phyloP scores from a whole-genome alignment of 2,113 vertebrate species.

The Istiophorus platypterus region DNA sequence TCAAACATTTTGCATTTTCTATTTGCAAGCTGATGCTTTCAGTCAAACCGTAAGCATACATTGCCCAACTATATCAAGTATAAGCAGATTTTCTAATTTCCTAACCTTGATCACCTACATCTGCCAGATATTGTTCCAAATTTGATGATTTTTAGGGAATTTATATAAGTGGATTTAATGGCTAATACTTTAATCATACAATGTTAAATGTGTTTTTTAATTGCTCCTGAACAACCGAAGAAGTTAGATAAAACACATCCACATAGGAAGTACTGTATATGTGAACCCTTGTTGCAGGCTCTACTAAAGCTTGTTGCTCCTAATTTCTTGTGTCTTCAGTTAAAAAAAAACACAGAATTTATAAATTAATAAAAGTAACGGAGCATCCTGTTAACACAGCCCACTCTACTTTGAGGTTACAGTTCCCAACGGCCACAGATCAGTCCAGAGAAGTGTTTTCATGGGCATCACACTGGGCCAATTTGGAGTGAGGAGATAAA shows the following conservation, averaged over 20 bases:
- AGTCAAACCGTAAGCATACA: neutral
- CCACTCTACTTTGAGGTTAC: constrained; percentile 23
- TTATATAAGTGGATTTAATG: neutral
- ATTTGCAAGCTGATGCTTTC: neutral
- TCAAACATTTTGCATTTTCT: neutral
- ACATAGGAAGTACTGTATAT: neutral
- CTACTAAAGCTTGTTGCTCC: neutral
- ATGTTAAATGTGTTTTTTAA: constrained; percentile 15
- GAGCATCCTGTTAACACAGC: constrained; percentile 27
- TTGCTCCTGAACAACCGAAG: constrained; percentile 7
- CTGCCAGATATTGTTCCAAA: neutral
- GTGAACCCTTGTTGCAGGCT: neutral
- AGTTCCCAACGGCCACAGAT: constrained; percentile 32
- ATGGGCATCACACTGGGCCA: constrained; percentile 7
- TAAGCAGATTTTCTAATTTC: neutral
- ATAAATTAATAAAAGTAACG: constrained; percentile 22
- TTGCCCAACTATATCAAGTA: neutral
- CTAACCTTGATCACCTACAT: neutral
- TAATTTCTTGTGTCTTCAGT: neutral
- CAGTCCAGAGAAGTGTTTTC: constrained; percentile 18
- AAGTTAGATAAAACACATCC: neutral
- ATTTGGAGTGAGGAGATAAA: constrained; percentile 37
- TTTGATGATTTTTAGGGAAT: neutral
- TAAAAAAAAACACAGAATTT: constrained; percentile 10
- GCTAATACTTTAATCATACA: neutral